A percentile compares a stretch with the other conserved stretches of the same genome.
Evolutionary conservation across 1,140 invertebrate species (phyloP).

Genomic region (Drosophila ohnishii): DNA sequence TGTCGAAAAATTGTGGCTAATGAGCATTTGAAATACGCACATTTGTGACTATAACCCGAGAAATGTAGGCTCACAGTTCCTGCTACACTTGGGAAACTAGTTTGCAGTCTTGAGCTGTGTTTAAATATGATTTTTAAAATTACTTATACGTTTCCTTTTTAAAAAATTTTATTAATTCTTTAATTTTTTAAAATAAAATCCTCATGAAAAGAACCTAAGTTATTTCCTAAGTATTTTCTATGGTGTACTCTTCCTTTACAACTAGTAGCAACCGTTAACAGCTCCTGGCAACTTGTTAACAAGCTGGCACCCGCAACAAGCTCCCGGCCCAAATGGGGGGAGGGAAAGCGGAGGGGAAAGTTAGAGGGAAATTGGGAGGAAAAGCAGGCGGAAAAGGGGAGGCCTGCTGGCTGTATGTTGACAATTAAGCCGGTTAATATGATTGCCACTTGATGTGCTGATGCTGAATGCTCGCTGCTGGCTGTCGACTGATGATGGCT

Average conservation of each 20-base stretch:
- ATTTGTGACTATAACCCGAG: slow-evolving; percentile 68
- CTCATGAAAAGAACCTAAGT: too few relatives aligned
- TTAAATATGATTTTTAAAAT: too few relatives aligned
- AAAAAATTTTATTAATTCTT: not conserved
- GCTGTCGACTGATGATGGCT: slow-evolving; percentile 46
- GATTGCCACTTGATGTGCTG: slow-evolving; percentile 79
- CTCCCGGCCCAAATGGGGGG: slow-evolving; percentile 21
- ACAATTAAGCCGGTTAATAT: slow-evolving; percentile 79
- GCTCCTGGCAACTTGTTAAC: slow-evolving; percentile 73
- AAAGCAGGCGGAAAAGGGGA: not conserved
- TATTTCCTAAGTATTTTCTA: not conserved
- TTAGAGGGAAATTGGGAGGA: slow-evolving; percentile 23
- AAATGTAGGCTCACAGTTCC: slow-evolving; percentile 26
- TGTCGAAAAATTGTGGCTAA: slow-evolving; percentile 74
- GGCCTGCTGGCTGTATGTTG: slow-evolving; percentile 63
- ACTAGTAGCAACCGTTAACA: slow-evolving; percentile 56
- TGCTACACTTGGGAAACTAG: not conserved
- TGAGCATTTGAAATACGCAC: slow-evolving; percentile 77
- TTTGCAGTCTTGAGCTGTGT: fast-evolving
- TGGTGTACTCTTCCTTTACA: slow-evolving; percentile 19
- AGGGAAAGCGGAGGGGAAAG: slow-evolving; percentile 18
- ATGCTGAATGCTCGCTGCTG: slow-evolving; percentile 54
- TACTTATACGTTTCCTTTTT: too few relatives aligned
- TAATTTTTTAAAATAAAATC: not conserved
- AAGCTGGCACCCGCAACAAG: slow-evolving; percentile 70